Percentiles rank a stretch among this genome's conserved stretches.
Conservation (phyloP, 2,113 vertebrate species). For the Jaculus jaculus region DNA sequence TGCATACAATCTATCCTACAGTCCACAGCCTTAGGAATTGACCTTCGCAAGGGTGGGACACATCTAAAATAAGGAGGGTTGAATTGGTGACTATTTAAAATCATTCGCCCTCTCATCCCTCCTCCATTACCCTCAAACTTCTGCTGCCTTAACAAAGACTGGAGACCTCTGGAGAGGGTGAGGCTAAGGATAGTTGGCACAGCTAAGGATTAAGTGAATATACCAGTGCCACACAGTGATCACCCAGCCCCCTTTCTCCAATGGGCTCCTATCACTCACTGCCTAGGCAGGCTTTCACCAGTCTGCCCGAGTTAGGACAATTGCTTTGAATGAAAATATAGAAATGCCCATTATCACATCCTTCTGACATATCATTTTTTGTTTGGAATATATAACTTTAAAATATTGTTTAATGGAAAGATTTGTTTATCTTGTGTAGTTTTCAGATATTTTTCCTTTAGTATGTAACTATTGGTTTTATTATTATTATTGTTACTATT, state of each 20-base stretch:
- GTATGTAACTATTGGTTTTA: neutral
- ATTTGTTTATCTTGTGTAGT: slow-evolving; percentile 9
- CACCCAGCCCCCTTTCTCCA: neutral
- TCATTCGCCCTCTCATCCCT: neutral
- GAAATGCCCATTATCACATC: neutral
- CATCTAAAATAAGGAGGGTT: neutral
- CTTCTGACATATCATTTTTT: slow-evolving; percentile 1
- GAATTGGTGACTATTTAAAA: neutral
- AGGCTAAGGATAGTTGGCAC: neutral
- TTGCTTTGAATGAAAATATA: neutral
- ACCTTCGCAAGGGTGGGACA: neutral
- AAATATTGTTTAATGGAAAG: slow-evolving; percentile 29
- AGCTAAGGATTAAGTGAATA: neutral
- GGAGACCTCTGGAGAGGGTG: neutral
- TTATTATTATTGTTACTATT: no score
- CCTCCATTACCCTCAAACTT: neutral
- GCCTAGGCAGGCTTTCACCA: neutral
- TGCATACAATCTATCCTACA: neutral
- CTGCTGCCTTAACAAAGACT: neutral
- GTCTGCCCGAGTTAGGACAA: neutral
- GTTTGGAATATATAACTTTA: neutral
- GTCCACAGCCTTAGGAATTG: neutral
- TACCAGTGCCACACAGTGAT: neutral
- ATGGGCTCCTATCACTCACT: neutral
- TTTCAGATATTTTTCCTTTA: neutral